Evolutionary conservation across 2,113 vertebrate species (phyloP).

Genomic region (Monopterus albus): DNA sequence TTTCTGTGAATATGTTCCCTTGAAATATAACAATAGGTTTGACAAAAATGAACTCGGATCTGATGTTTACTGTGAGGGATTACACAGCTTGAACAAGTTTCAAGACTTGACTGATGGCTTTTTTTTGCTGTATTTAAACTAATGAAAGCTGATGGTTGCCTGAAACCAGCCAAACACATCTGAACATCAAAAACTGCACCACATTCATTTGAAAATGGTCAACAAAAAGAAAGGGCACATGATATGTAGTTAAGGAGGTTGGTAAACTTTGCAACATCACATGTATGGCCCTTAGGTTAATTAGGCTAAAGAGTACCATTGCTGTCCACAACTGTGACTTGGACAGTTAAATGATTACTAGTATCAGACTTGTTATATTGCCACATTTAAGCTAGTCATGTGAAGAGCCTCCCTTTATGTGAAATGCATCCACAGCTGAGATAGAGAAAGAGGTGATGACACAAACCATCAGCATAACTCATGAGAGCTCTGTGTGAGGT

Average conservation of each 20-base stretch:
- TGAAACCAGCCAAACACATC: background rate
- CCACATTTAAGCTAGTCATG: conserved; percentile 21
- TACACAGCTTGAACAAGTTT: too few relatives aligned
- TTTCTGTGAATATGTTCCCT: background rate
- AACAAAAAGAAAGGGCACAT: too few relatives aligned
- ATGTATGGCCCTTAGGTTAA: background rate
- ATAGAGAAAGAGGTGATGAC: conserved; percentile 65
- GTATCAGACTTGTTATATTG: conserved; percentile 36
- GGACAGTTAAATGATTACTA: conserved; percentile 7
- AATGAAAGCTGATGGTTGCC: too few relatives aligned
- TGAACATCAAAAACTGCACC: background rate
- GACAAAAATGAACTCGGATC: background rate
- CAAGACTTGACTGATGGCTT: background rate
- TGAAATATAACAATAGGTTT: background rate
- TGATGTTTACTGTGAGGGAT: background rate
- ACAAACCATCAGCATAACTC: conserved; percentile 71
- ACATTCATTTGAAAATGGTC: background rate
- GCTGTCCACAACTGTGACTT: background rate
- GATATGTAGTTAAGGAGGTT: too few relatives aligned
- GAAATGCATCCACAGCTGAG: conserved; percentile 56
- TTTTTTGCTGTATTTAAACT: background rate
- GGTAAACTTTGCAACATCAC: too few relatives aligned
- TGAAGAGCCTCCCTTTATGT: conserved; percentile 45
- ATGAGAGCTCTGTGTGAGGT: conserved; percentile 58
- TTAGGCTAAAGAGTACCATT: background rate